Evolutionary conservation across 2,113 vertebrate genomes (phyloP).

Genomic region (Oreotrochilus melanogaster): DNA sequence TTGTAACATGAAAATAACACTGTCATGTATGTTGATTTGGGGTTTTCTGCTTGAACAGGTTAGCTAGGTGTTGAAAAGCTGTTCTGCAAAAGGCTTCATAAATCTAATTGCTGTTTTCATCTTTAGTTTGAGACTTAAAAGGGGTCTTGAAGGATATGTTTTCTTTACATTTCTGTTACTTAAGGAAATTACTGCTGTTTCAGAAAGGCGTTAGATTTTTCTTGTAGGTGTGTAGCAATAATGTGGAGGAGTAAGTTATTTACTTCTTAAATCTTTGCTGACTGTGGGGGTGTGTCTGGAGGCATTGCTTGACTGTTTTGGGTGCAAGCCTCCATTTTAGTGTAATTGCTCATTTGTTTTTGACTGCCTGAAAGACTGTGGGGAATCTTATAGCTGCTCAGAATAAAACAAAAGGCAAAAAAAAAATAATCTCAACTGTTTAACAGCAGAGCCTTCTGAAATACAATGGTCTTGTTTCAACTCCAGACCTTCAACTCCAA

Average conservation of each 20-base stretch:
- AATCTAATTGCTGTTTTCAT: constrained; percentile 44
- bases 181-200: constrained; percentile 2
- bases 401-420: background rate
- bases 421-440: background rate
- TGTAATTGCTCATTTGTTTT: constrained; percentile 53
- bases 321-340: constrained; percentile 23
- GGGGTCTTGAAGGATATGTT: background rate
- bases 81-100: background rate
- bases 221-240: constrained; percentile 35
- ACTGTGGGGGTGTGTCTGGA: constrained; percentile 42
- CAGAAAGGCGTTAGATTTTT: constrained; percentile 12
- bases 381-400: background rate
- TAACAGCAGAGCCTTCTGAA: background rate
- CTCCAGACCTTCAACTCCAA: background rate
- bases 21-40: constrained; percentile 9
- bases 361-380: background rate
- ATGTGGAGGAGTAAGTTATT: constrained; percentile 54
- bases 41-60: constrained; percentile 37
- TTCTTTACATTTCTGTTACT: background rate
- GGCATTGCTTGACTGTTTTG: constrained; percentile 40
- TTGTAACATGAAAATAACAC: background rate
- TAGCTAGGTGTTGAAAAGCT: background rate
- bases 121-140: background rate
- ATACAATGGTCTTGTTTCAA: constrained; percentile 1
- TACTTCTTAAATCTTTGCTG: constrained; percentile 51